Conservation (phyloP, 2,888 invertebrate species). For the Phymatocera aterrima region DNA sequence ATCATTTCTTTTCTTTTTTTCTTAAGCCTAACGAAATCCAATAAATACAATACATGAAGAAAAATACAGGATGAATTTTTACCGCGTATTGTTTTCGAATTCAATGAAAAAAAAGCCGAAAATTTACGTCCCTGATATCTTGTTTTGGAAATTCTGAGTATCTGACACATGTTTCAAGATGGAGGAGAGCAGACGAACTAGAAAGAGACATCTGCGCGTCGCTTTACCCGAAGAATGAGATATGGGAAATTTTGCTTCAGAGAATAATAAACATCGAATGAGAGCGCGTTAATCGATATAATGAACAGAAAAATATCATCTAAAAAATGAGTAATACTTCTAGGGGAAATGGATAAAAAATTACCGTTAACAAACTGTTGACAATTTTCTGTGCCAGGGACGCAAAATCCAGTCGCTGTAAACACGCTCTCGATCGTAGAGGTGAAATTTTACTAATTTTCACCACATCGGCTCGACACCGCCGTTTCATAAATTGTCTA, state of each 20-base stretch:
- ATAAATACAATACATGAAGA: neutral
- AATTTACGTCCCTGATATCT: constrained; percentile 9
- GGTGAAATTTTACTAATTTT: constrained; percentile 60
- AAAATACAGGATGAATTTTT: neutral
- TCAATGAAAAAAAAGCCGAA: neutral
- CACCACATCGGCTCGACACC: constrained; percentile 55
- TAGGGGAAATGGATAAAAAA: neutral
- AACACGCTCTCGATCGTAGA: constrained; percentile 66
- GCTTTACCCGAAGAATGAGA: neutral
- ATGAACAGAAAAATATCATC: neutral
- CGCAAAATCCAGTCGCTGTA: constrained; percentile 63
- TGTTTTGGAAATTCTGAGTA: too few species aligned
- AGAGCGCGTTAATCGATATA: neutral
- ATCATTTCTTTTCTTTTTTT: constrained; percentile 82
- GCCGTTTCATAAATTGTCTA: constrained; percentile 60
- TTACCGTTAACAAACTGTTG: constrained; percentile 26
- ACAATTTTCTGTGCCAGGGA: constrained; percentile 60
- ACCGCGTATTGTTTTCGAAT: neutral
- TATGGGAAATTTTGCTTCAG: constrained; percentile 26
- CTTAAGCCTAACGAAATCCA: too few species aligned
- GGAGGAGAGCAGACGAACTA: neutral
- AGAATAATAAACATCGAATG: neutral
- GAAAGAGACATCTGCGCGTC: constrained; percentile 14
- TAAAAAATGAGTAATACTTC: neutral
- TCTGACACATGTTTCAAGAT: constrained; percentile 38